Percentiles rank a stretch among this genome's conserved stretches.
These are phyloP conservation scores for Nomada fabriciana DNA, from an alignment of 2,888 invertebrate species.

Conservation along the genomic window DNA sequence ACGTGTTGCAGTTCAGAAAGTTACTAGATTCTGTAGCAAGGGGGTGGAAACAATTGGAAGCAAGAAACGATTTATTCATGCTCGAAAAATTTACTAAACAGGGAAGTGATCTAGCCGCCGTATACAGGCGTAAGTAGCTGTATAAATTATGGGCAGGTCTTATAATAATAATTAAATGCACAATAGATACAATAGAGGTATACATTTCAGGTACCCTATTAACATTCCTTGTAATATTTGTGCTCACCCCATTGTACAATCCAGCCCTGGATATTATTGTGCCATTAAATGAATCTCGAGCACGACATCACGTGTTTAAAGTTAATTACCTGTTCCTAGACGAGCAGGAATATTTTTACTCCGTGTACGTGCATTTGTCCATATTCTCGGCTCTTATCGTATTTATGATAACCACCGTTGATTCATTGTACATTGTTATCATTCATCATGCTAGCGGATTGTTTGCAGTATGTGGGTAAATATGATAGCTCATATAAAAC, in stretches of 20 bases:
- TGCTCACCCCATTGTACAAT: neutral
- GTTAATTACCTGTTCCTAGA: constrained; percentile 27
- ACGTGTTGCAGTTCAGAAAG: neutral
- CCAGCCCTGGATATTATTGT: constrained; percentile 2
- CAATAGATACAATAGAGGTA: neutral
- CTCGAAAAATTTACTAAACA: neutral
- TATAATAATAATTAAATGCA: neutral
- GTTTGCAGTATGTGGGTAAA: constrained; percentile 39
- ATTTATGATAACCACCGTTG: constrained; percentile 7
- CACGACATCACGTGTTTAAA: constrained; percentile 9
- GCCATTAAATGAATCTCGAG: constrained; percentile 44
- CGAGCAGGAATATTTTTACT: constrained; percentile 31
- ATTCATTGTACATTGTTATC: constrained; percentile 34
- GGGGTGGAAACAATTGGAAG: neutral
- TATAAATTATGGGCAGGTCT: neutral
- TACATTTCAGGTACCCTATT: constrained; percentile 5
- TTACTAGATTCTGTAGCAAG: neutral
- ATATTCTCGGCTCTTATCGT: neutral
- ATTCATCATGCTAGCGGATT: constrained; percentile 47
- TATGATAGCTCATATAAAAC: neutral
- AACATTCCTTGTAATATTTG: neutral
- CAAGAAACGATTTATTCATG: neutral
- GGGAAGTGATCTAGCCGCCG: neutral
- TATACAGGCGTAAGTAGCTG: constrained; percentile 29
- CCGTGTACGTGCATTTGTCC: neutral